Evolutionary conservation across 2,888 invertebrate genomes (phyloP), one percentile per base, ranked within the genome.

Genomic region (Xylocampa areola): DNA sequence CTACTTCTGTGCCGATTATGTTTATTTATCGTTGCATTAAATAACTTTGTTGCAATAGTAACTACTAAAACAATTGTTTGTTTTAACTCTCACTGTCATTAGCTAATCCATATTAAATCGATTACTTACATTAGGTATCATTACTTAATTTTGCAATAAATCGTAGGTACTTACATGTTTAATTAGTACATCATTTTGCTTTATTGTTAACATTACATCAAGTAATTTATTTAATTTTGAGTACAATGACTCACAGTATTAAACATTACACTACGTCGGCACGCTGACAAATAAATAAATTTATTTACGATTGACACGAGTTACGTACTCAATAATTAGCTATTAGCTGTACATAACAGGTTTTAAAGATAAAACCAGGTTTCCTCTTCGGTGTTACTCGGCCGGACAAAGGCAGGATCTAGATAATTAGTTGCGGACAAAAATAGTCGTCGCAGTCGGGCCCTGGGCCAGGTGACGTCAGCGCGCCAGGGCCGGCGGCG

Each of bases 391-490:
- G 87, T 86, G 80, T 77, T 81, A 80, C 80, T 52, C 82, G 80
- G 80, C 84, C 82, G 87, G 86, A 90, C 91, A 91, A 91, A 91
- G 88, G 87, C 90, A 90, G 92, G 92, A 90, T 89, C 88, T 89
- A 88, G 91, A 89, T 92, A 92, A 92, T 93, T 91, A 92, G 91
- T 87, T 81, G 89, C 89, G 88, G 89, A 91, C 88, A 88, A 90
- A 92, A 94, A 93, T 94, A 94, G 93, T 91, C 85, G 85, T 82
- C 84, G 82, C 81, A 80, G 87, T 84, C 92, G 92, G 92, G 93
- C 93, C 93, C 92, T 92, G 93, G 92, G 92, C 91, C 92, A 91
- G 92, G 88, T 93, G 93, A 93, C 93, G 93, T 93, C 91, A 93
- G 81, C 89, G 87, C 86, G 88, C 86, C 89, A 89, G 90, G 88